A percentile compares a stretch with the other conserved stretches of the same genome.
These are phyloP conservation scores for Coleophora flavipennella DNA, from an alignment of 2,888 invertebrate genomes.

Conservation along the genomic window DNA sequence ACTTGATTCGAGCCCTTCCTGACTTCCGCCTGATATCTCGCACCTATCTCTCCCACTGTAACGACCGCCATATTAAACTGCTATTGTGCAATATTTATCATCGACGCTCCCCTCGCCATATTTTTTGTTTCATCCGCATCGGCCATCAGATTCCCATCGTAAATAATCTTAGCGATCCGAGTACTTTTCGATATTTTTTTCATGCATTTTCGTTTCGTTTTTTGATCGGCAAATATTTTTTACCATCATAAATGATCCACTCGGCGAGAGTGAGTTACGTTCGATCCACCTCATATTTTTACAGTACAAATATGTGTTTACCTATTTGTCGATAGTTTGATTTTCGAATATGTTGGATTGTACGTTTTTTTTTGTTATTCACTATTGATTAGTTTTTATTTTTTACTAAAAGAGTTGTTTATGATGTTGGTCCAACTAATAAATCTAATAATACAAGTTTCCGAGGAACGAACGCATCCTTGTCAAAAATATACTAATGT, in stretches of 20 bases:
- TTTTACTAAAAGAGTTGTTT: too few relatives aligned
- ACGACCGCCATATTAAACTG: too few relatives aligned
- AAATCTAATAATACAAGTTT: too few relatives aligned
- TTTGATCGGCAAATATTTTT: slow-evolving; percentile 16
- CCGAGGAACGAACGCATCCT: too few relatives aligned
- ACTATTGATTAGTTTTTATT: too few relatives aligned
- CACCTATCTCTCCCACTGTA: too few relatives aligned
- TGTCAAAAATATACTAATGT: too few relatives aligned
- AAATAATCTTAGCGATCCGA: slow-evolving; percentile 25
- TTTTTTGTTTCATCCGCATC: slow-evolving; percentile 29
- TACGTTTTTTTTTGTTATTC: too few relatives aligned
- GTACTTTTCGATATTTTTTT: slow-evolving; percentile 26
- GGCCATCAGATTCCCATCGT: slow-evolving; percentile 22
- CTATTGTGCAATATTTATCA: slow-evolving; percentile 29
- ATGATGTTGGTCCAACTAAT: too few relatives aligned
- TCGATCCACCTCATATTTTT: slow-evolving; percentile 4
- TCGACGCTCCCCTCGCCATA: slow-evolving; percentile 25
- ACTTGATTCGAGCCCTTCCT: too few relatives aligned
- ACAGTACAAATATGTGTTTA: slow-evolving; percentile 1
- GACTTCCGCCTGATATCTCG: slow-evolving; percentile 13
- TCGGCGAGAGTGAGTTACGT: slow-evolving; percentile 7
- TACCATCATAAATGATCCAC: slow-evolving; percentile 11
- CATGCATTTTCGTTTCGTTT: slow-evolving; percentile 20
- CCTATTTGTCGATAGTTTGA: too few relatives aligned
- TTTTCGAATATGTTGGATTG: too few relatives aligned